These are phyloP conservation scores for Lathamus discolor DNA, from an alignment of 2,113 vertebrate genomes.

Conservation along the genomic window DNA sequence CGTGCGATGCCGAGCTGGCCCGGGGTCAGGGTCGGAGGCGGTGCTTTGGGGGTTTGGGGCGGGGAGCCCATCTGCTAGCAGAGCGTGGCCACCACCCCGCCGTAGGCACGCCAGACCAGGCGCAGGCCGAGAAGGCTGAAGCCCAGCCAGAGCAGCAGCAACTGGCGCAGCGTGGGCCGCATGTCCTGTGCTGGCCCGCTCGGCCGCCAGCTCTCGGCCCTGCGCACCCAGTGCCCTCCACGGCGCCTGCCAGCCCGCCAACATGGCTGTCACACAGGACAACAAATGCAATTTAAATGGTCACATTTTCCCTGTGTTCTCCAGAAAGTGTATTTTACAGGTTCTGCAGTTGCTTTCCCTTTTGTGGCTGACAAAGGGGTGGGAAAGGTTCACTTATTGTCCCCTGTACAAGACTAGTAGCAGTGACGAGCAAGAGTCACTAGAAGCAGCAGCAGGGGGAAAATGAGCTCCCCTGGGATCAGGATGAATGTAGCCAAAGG, in stretches of 20 bases:
- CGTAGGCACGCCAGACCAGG: conserved; percentile 79
- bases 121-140: conserved; percentile 87
- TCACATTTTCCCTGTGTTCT: not conserved
- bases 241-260: conserved; percentile 43
- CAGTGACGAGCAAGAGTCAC: not conserved
- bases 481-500: not conserved
- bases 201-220: conserved; percentile 85
- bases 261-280: not conserved
- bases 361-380: not conserved
- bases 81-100: conserved; percentile 89
- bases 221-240: conserved; percentile 75
- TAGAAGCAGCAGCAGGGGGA: not conserved
- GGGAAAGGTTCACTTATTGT: not conserved
- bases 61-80: conserved; percentile 82
- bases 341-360: not conserved
- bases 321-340: not conserved
- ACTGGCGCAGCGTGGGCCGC: conserved; percentile 88
- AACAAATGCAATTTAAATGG: not conserved
- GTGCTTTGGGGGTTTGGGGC: not conserved
- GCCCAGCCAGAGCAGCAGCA: conserved; percentile 87
- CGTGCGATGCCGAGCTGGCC: too few species aligned
- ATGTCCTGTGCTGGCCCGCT: conserved; percentile 91
- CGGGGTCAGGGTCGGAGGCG: too few species aligned
- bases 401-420: not conserved
- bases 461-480: not conserved